Evolutionary conservation across 2,888 invertebrate species (phyloP).

Genomic region (Chaetogeoica ovagalla): DNA sequence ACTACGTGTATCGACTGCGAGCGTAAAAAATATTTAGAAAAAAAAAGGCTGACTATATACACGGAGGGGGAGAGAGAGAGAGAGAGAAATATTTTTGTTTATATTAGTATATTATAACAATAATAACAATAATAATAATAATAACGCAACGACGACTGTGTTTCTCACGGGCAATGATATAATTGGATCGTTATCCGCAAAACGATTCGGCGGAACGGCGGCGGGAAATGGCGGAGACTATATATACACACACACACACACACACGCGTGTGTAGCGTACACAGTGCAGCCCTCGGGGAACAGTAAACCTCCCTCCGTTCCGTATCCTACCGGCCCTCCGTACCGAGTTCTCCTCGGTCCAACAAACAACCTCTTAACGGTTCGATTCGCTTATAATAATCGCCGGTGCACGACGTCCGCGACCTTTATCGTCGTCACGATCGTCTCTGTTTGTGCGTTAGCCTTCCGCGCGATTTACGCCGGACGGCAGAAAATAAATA

Average conservation of each 20-base stretch:
- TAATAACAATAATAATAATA: constrained; percentile 1
- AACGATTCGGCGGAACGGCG: constrained; percentile 1
- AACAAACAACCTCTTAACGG: constrained; percentile 49
- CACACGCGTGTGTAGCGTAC: background rate
- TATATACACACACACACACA: background rate
- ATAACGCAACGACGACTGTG: constrained; percentile 4
- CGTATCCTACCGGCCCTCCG: background rate
- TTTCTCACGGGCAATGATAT: constrained; percentile 43
- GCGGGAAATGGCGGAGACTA: constrained; percentile 9
- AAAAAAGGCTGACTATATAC: too few relatives aligned
- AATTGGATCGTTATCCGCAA: constrained; percentile 48
- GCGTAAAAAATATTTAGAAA: too few relatives aligned
- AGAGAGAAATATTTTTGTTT: constrained; percentile 18
- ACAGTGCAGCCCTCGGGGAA: constrained; percentile 34
- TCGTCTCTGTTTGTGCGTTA: too few relatives aligned
- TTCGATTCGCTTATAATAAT: constrained; percentile 51
- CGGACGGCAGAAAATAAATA: too few relatives aligned
- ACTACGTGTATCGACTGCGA: too few relatives aligned
- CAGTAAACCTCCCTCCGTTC: constrained; percentile 23
- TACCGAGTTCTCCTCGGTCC: constrained; percentile 43
- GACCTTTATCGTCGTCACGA: constrained; percentile 12
- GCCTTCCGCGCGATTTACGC: too few relatives aligned
- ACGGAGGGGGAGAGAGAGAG: too few relatives aligned
- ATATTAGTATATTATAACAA: constrained; percentile 4
- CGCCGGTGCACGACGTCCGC: constrained; percentile 33